phyloP scores from a whole-genome alignment of 2,113 vertebrate species.

The Gallinago undulata region DNA sequence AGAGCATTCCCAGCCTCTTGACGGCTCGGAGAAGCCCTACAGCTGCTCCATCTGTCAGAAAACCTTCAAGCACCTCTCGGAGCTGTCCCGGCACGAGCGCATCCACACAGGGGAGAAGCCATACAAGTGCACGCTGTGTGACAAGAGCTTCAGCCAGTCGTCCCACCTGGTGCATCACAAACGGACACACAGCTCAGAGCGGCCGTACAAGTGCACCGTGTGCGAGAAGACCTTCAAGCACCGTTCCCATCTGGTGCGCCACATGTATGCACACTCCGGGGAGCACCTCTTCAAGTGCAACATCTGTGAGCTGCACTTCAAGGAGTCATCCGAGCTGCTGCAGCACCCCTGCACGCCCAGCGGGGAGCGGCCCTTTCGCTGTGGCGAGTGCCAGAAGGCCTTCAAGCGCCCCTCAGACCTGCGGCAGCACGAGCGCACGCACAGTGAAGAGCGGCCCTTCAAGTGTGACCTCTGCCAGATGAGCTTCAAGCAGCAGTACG shows the following conservation, averaged over 20 bases:
- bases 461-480: constrained; percentile 98
- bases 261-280: constrained; percentile 96
- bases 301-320: constrained; percentile 94
- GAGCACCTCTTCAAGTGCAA: constrained; percentile 95
- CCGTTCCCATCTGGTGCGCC: constrained; percentile 95
- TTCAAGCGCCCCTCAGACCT: constrained; percentile 96
- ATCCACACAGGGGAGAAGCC: constrained; percentile 97
- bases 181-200: constrained; percentile 93
- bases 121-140: constrained; percentile 93
- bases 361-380: constrained; percentile 92
- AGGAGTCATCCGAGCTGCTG: constrained; percentile 93
- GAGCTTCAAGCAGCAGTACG: constrained; percentile 98
- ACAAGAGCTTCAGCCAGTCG: constrained; percentile 98
- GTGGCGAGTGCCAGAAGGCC: constrained; percentile 90
- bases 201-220: constrained; percentile 94
- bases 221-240: constrained; percentile 99
- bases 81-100: constrained; percentile 92
- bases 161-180: constrained; percentile 98
- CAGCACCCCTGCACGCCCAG: constrained; percentile 96
- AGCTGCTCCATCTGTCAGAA: constrained; percentile 96
- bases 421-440: constrained; percentile 93
- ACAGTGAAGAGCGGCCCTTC: constrained; percentile 96
- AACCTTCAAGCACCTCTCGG: constrained; percentile 94
- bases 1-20: constrained; percentile 31
- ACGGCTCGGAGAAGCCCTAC: constrained; percentile 86